Base-by-base conservation (phyloP, 2,113 vertebrate species). In the Rhinolophus sinicus region DNA sequence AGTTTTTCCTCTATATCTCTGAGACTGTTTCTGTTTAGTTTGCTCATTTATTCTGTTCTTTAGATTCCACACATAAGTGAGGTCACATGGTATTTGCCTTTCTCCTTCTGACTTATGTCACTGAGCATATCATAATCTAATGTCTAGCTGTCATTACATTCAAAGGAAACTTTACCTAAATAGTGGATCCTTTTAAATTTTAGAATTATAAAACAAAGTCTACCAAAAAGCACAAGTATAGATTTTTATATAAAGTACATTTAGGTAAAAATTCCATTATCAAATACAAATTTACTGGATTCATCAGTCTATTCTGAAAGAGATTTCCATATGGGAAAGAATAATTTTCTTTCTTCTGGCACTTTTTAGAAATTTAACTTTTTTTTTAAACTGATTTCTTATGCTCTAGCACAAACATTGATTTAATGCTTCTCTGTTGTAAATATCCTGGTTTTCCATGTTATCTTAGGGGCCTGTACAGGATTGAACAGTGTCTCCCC, bases 271-370 rank as follows among this genome's bases (percentile, higher is more conserved):
- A 84, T 84, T 90, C 18, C 11, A 58, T 14, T 65, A 80, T 78
- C 4, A 84, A 78, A 97, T 35, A 70, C 6, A 93, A 91, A n/a
- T 30, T 93, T 77, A 80, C 28, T 76, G 62, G 22, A 84, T 38
- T 65, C 19, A 58, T 75, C 64, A 69, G 9, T 91, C 38, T 86
- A 38, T 72, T 95, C 73, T 95, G 72, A 88, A 93, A 88, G 16
- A 93, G 52, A 88, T 69, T 18, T 90, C 24, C 56, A 73, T 47
- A 72, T 4, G 22, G 35, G 50, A 62, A 89, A 92, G 52, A 76
- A 9, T 64, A 54, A 70, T 92, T 80, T 81, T 58, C 64, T 93
- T 88, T 72, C 82, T 96, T 97, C 47, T 75, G 54, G 47, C 15
- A 92, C 4, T 65, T 77, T 80, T 54, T 69, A 80, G 93, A 62